These are phyloP conservation scores for Portunus trituberculatus DNA, from an alignment of 1,140 invertebrate genomes.

Conservation along the genomic window DNA sequence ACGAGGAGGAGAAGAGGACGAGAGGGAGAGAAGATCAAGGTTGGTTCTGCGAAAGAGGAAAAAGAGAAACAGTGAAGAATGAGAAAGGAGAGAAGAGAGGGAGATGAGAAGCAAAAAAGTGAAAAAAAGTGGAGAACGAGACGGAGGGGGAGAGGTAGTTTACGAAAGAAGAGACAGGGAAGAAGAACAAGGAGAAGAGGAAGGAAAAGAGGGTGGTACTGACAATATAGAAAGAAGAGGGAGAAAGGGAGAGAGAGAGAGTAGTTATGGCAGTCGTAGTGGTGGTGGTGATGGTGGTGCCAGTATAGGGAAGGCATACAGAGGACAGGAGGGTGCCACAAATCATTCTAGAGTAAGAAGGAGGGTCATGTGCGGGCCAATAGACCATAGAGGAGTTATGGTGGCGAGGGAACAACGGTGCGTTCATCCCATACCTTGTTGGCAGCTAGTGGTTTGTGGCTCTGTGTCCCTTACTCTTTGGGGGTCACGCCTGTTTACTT, in stretches of 20 bases:
- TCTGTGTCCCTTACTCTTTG: neutral
- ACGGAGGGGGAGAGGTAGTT: neutral
- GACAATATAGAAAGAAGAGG: neutral
- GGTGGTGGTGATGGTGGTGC: neutral
- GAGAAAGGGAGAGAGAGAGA: neutral
- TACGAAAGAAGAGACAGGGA: no score
- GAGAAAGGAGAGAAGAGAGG: neutral
- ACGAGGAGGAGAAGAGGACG: no score
- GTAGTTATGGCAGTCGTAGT: no score
- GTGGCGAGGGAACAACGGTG: constrained; percentile 32
- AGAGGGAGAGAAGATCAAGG: no score
- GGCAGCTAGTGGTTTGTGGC: neutral
- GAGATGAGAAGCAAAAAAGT: neutral
- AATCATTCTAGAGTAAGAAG: constrained; percentile 29
- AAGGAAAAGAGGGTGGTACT: no score
- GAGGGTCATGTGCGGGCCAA: constrained; percentile 31
- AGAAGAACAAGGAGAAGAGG: no score
- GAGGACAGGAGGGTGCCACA: neutral
- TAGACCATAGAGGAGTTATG: constrained; percentile 63
- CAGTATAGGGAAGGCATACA: neutral
- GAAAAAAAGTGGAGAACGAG: neutral
- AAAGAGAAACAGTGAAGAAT: no score
- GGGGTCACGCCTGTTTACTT: neutral
- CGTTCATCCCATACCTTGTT: constrained; percentile 16
- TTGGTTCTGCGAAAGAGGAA: no score